phyloP scores from a whole-genome alignment of 2,888 invertebrate genomes.

The Ptychoptera albimana region DNA sequence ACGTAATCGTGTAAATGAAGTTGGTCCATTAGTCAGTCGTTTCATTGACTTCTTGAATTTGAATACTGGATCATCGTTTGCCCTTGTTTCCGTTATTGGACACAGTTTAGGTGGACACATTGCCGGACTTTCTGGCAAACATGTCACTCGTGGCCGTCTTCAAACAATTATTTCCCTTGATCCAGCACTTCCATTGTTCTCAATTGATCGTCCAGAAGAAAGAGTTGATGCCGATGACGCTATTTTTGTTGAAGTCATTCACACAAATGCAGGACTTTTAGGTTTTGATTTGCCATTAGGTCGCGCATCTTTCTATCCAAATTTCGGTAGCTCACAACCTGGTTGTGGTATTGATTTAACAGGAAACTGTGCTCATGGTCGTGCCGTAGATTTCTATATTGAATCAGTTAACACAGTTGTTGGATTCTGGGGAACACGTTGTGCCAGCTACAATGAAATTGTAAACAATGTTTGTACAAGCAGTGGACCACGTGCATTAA shows the following conservation, averaged over 20 bases:
- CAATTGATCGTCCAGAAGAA: constrained; percentile 14
- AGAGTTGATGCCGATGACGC: constrained; percentile 20
- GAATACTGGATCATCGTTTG: constrained; percentile 30
- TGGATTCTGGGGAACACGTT: constrained; percentile 20
- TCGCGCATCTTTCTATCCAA: constrained; percentile 36
- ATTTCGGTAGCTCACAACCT: constrained; percentile 35
- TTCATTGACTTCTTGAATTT: constrained; percentile 28
- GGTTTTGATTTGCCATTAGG: constrained; percentile 25
- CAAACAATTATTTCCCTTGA: constrained; percentile 33
- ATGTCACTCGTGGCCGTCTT: constrained; percentile 34
- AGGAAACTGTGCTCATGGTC: constrained; percentile 30
- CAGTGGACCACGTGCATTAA: constrained; percentile 14
- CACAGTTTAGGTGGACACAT: constrained; percentile 43
- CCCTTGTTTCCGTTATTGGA: constrained; percentile 35
- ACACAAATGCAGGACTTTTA: constrained; percentile 21
- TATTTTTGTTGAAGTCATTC: constrained; percentile 23
- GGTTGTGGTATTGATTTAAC: constrained; percentile 30
- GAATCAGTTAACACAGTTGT: constrained; percentile 24
- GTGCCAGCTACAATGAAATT: constrained; percentile 16
- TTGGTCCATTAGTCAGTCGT: constrained; percentile 18
- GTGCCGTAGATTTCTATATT: constrained; percentile 29
- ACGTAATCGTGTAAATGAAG: constrained; percentile 25
- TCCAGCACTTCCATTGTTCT: constrained; percentile 16
- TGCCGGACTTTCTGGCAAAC: constrained; percentile 39
- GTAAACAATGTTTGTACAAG: constrained; percentile 11